phyloP scores from a whole-genome alignment of 2,888 invertebrate genomes.

The Norana najaformis region DNA sequence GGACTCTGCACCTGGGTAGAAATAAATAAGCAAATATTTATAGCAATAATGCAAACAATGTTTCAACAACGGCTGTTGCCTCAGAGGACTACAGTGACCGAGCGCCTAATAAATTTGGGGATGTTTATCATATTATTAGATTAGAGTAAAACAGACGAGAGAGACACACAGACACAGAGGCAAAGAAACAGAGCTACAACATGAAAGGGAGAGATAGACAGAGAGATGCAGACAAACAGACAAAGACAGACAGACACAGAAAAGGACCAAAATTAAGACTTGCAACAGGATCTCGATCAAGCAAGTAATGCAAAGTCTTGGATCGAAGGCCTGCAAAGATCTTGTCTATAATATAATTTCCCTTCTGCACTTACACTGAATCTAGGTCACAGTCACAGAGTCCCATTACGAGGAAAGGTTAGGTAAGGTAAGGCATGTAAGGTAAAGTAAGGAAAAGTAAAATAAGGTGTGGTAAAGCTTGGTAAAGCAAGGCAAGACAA shows the following conservation, averaged over 20 bases:
- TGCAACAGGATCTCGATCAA: neutral
- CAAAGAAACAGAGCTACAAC: neutral
- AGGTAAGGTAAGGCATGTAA: neutral
- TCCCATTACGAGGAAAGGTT: neutral
- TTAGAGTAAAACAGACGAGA: neutral
- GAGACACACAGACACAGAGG: neutral
- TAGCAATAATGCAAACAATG: neutral
- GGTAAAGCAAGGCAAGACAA: neutral
- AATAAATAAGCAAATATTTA: neutral
- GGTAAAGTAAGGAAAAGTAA: neutral
- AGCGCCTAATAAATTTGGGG: neutral
- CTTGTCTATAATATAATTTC: neutral
- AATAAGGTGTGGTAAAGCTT: neutral
- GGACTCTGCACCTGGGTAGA: constrained; percentile 7
- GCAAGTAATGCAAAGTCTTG: neutral
- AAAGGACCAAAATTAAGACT: neutral
- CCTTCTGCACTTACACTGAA: neutral
- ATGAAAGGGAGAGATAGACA: neutral
- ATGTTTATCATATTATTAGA: neutral
- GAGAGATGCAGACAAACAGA: neutral
- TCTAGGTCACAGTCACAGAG: neutral
- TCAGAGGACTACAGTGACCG: neutral
- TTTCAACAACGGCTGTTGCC: neutral
- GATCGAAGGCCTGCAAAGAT: neutral
- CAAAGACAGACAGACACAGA: neutral